Conservation (phyloP, 1,140 invertebrate genomes). For the Calliphora vicina region DNA sequence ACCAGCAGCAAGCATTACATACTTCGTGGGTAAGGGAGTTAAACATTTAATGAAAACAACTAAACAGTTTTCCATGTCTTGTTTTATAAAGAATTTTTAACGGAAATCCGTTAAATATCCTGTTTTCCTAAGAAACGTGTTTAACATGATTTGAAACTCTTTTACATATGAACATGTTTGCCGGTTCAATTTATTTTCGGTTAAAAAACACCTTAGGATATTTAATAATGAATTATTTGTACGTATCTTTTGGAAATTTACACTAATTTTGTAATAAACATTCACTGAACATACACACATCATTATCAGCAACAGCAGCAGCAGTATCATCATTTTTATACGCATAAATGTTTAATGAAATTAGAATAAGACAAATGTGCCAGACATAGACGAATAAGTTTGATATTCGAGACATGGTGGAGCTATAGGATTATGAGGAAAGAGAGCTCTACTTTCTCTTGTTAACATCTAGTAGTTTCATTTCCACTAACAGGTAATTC, state of each 20-base stretch:
- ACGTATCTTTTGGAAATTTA: constrained; percentile 44
- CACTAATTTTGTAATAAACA: constrained; percentile 61
- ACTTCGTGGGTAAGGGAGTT: neutral
- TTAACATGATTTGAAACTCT: neutral
- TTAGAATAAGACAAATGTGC: no score
- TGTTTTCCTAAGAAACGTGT: neutral
- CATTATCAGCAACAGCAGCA: neutral
- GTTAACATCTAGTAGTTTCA: no score
- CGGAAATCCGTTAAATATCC: constrained; percentile 21
- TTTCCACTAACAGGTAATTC: no score
- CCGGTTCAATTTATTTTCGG: no score
- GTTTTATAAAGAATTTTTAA: neutral
- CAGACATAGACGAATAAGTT: no score
- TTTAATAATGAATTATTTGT: constrained; percentile 23
- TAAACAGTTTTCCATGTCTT: neutral
- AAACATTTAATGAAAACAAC: neutral
- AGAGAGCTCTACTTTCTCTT: no score
- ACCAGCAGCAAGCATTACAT: no score
- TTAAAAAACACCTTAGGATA: neutral
- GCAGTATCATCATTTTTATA: neutral
- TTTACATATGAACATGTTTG: neutral
- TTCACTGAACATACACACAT: constrained; percentile 39
- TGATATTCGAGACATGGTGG: no score
- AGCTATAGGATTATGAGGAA: no score
- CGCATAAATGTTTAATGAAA: no score